phyloP scores from a whole-genome alignment of 2,888 invertebrate genomes.

The Oxytorus armatus region DNA sequence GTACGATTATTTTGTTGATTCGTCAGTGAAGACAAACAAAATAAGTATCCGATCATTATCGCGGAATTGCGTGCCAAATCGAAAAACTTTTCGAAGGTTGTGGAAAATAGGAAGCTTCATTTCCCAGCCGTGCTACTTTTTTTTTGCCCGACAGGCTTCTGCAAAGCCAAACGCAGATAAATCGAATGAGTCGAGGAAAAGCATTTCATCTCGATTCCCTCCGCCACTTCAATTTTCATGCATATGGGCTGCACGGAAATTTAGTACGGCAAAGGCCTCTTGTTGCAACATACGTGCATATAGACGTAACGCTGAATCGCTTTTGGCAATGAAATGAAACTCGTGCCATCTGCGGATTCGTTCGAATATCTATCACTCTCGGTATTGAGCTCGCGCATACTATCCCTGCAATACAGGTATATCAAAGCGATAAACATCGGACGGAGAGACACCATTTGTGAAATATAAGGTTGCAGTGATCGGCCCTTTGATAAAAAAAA shows the following conservation, averaged over 20 bases:
- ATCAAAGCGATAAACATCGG: neutral
- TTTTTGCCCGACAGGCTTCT: neutral
- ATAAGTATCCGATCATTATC: neutral
- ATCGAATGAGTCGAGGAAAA: neutral
- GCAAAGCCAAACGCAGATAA: neutral
- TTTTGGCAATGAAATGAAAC: constrained; percentile 37
- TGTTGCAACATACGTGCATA: neutral
- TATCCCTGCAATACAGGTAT: neutral
- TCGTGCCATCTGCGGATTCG: constrained; percentile 4
- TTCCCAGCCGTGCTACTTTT: neutral
- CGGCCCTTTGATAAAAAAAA: too few species aligned
- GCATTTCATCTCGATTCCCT: neutral
- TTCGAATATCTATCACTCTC: constrained; percentile 20
- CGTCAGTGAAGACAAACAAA: neutral
- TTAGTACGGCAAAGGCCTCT: neutral
- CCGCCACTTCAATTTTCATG: neutral
- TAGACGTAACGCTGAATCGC: constrained; percentile 28
- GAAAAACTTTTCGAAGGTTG: constrained; percentile 4
- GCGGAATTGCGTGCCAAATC: constrained; percentile 6
- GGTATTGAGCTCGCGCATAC: constrained; percentile 5
- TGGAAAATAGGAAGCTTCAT: constrained; percentile 2
- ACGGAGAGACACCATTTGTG: neutral
- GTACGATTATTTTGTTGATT: neutral
- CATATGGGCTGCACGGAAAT: constrained; percentile 19
- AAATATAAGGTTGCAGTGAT: neutral